A percentile compares a stretch with the other conserved stretches of the same genome.
Conservation (phyloP, 2,888 invertebrate genomes). For the Chydorus sphaericus region DNA sequence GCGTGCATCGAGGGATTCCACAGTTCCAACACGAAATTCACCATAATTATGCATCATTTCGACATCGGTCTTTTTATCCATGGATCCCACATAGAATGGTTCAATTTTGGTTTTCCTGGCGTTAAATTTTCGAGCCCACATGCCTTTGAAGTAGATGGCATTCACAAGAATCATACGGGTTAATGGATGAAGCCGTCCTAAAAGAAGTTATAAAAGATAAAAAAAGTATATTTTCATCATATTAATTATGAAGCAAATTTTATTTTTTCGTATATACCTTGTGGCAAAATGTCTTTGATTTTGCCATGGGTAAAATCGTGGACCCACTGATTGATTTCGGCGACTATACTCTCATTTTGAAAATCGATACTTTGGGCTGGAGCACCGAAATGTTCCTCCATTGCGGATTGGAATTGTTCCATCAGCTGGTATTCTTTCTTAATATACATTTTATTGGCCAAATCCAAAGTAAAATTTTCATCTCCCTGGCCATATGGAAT, state of each 20-base stretch:
- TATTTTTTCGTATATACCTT: too few relatives aligned
- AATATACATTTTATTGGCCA: conserved; percentile 59
- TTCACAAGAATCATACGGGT: conserved; percentile 63
- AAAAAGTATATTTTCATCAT: background rate
- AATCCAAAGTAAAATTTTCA: conserved; percentile 37
- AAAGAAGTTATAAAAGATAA: conserved; percentile 11
- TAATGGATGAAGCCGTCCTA: conserved; percentile 36
- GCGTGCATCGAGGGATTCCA: conserved; percentile 43
- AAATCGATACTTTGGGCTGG: conserved; percentile 49
- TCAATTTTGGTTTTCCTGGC: conserved; percentile 12
- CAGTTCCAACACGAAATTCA: conserved; percentile 45
- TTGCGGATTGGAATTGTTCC: conserved; percentile 38
- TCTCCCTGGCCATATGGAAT: background rate
- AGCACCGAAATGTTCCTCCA: conserved; percentile 45
- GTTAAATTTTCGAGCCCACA: conserved; percentile 40
- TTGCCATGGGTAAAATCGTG: conserved; percentile 61
- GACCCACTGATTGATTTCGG: conserved; percentile 62
- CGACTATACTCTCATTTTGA: conserved; percentile 38
- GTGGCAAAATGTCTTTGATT: conserved; percentile 56
- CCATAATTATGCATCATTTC: conserved; percentile 54
- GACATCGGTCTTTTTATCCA: conserved; percentile 39
- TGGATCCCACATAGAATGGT: conserved; percentile 8
- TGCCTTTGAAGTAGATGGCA: conserved; percentile 73
- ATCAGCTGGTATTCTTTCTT: conserved; percentile 36
- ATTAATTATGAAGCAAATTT: too few relatives aligned